Evolutionary conservation across 2,888 invertebrate species (phyloP).

Genomic region (Apomyelois bistriatella): DNA sequence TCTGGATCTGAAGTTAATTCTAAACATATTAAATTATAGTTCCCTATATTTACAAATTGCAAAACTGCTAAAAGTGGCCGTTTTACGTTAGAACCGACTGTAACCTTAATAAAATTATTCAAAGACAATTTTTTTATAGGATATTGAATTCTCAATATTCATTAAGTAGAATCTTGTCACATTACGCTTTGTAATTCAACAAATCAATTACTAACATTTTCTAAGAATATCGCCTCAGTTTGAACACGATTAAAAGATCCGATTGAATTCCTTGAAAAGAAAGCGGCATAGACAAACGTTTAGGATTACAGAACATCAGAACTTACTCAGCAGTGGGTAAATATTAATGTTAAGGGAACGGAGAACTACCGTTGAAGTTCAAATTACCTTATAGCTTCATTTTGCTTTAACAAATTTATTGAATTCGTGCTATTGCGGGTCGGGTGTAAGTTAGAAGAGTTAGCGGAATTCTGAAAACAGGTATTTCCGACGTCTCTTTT

Average conservation of each 20-base stretch:
- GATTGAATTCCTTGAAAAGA: slow-evolving; percentile 45
- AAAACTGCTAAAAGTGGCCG: no score
- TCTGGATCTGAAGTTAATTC: no score
- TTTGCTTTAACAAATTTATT: slow-evolving; percentile 69
- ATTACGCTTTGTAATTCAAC: not conserved
- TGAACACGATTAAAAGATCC: slow-evolving; percentile 16
- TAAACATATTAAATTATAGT: no score
- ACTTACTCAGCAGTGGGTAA: slow-evolving; percentile 47
- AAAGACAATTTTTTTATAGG: no score
- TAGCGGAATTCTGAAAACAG: slow-evolving; percentile 23
- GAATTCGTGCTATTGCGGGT: slow-evolving; percentile 57
- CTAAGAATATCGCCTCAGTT: not conserved
- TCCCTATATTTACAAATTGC: no score
- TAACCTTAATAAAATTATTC: no score
- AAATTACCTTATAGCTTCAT: slow-evolving; percentile 66
- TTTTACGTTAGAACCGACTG: no score
- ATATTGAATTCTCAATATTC: no score
- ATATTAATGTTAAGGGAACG: slow-evolving; percentile 38
- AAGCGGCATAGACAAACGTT: slow-evolving; percentile 36
- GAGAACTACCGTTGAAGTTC: slow-evolving; percentile 52
- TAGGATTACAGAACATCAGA: slow-evolving; percentile 48
- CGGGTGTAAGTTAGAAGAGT: slow-evolving; percentile 42
- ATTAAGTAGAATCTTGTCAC: no score
- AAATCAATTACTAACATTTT: not conserved
- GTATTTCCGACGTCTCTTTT: no score